Conservation (phyloP, 1,140 invertebrate species). For the Drosophila bifasciata region DNA sequence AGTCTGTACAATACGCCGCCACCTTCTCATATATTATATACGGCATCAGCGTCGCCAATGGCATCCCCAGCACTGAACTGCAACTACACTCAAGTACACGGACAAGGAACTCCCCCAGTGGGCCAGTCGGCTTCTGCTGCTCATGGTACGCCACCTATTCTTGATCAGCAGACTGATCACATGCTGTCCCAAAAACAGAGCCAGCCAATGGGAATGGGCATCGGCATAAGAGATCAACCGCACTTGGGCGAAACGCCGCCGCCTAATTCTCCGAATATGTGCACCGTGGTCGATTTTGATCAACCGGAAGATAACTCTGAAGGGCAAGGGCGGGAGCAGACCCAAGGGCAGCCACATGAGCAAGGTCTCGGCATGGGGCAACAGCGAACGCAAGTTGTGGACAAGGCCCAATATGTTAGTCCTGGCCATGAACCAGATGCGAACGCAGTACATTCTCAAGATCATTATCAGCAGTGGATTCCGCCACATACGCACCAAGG, state of each 20-base stretch:
- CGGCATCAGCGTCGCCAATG: conserved; percentile 72
- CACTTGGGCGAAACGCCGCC: conserved; percentile 72
- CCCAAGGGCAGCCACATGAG: conserved; percentile 2
- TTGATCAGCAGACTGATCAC: conserved; percentile 33
- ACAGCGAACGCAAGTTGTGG: conserved; percentile 18
- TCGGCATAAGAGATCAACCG: conserved; percentile 47
- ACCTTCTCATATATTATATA: conserved; percentile 66
- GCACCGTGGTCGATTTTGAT: conserved; percentile 67
- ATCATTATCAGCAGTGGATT: conserved; percentile 68
- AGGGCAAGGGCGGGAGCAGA: no score
- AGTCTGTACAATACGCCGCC: conserved; percentile 68
- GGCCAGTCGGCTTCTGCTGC: conserved; percentile 10
- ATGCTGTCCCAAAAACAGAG: conserved; percentile 11
- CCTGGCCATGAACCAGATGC: conserved; percentile 28
- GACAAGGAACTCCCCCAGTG: conserved; percentile 50
- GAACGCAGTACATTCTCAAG: conserved; percentile 28
- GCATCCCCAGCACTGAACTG: conserved; percentile 71
- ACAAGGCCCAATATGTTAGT: conserved; percentile 41
- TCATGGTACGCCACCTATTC: conserved; percentile 29
- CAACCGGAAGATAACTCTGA: conserved; percentile 37
- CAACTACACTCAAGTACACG: conserved; percentile 56
- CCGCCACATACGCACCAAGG: conserved; percentile 52
- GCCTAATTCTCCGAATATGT: conserved; percentile 74
- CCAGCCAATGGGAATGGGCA: conserved; percentile 5
- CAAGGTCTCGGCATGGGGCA: conserved; percentile 17